Evolutionary conservation across 1,140 invertebrate genomes (phyloP), one percentile per base, ranked within the genome.

Genomic region (Hycleus cichorii): DNA sequence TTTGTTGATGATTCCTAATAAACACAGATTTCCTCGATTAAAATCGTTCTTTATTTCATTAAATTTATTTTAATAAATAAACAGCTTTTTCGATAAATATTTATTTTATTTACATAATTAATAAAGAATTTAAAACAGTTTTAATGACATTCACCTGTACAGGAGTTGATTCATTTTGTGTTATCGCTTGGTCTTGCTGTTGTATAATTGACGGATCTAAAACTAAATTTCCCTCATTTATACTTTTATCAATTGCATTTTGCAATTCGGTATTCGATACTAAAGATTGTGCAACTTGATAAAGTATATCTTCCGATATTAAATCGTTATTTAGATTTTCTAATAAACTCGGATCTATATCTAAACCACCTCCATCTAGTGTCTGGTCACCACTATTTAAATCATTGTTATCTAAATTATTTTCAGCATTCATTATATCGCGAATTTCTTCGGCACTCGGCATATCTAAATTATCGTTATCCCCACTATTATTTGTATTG

Each of bases 211-310:
- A n/a, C 26, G 68, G 40, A 57, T 72, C 69, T 40, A 73, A 50
- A 25, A 69, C 65, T 47, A 69, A 59, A 71, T 53, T 68, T 49
- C 73, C 80, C 75, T 66, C 79, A 75, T 54, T 79, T 59, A 54
- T 81, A 75, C 72, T 83, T 65, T 83, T 84, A 61, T 84, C 83
- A 48, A 85, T 83, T 24, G 83, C 82, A 67, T 84, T 83, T 66
- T 85, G 81, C 26, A 85, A 78, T 69, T 85, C 83, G 4, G 80
- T 78, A 65, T 83, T 83, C 53, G 82, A 81, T 7, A 84, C 83
- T 11, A 85, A 72, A 10, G 70, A 71, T 53, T 84, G 79, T 2
- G 83, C 83, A 9, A 85, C 83, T 72, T 84, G 81, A 74, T 84
- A 83, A 7, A 85, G 67, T 53, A 85, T 79, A 72, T 85, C 83